Conservation (phyloP, 2,888 invertebrate species). For the Aporophyla lueneburgensis region DNA sequence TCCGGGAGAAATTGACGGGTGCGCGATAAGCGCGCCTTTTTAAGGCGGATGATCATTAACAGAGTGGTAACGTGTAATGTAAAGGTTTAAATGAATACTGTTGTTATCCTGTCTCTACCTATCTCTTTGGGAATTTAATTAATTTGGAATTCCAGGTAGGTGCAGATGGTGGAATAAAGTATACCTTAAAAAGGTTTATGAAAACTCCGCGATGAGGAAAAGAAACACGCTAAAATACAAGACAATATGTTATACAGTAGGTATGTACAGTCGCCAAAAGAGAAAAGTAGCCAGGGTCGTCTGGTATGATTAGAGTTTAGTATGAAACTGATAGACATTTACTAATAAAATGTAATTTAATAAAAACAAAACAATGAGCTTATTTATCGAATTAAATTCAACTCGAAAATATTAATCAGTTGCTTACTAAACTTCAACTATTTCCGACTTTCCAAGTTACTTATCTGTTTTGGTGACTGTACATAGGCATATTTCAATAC, state of each 20-base stretch:
- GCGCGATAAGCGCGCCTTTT: conserved; percentile 62
- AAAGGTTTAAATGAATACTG: conserved; percentile 49
- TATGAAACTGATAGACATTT: no score
- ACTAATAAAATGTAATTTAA: no score
- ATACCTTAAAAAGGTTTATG: neutral
- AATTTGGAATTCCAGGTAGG: conserved; percentile 38
- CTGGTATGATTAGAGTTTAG: no score
- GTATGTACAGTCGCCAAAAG: no score
- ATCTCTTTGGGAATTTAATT: conserved; percentile 56
- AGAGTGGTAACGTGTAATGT: conserved; percentile 39
- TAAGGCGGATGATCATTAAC: conserved; percentile 54
- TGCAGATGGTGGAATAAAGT: conserved; percentile 1
- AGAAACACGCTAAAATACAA: neutral
- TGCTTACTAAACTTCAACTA: no score
- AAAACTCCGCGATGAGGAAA: conserved; percentile 4
- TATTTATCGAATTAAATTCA: no score
- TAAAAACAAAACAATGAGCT: no score
- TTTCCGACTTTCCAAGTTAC: no score
- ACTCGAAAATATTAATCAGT: no score
- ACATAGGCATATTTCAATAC: neutral
- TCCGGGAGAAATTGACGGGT: conserved; percentile 54
- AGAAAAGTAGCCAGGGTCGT: no score
- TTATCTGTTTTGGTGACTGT: no score
- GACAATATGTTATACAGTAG: neutral
- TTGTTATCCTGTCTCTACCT: conserved; percentile 49